Evolutionary conservation across 1,140 invertebrate species (phyloP).

Genomic region (Eriocheir sinensis): DNA sequence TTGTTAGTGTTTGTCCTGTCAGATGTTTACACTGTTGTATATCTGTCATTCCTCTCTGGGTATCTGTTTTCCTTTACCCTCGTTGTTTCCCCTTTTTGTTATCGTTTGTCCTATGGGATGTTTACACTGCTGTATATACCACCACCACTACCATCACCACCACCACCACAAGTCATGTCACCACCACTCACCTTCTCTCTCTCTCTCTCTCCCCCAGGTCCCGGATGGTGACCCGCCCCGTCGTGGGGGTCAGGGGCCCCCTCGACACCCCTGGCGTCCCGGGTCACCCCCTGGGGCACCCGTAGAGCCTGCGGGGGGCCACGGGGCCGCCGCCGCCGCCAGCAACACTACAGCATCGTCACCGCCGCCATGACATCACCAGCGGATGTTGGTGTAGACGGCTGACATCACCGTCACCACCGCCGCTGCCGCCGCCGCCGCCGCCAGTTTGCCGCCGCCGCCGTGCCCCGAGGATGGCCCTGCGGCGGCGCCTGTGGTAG

Average conservation of each 20-base stretch:
- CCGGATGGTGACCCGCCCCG: conserved; percentile 41
- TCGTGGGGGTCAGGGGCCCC: conserved; percentile 39
- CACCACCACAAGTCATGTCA: not conserved
- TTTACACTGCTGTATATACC: not conserved
- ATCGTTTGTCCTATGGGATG: too few relatives aligned
- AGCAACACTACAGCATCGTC: too few relatives aligned
- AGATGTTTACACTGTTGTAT: too few relatives aligned
- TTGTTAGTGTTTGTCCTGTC: too few relatives aligned
- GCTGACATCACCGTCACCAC: conserved; percentile 4
- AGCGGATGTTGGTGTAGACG: not conserved
- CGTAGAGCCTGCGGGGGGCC: not conserved
- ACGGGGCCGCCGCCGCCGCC: too few relatives aligned
- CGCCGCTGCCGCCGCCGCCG: too few relatives aligned
- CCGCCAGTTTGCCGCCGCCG: too few relatives aligned
- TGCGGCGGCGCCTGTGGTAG: too few relatives aligned
- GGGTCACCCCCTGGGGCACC: conserved; percentile 27
- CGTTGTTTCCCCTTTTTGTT: too few relatives aligned
- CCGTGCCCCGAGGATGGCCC: too few relatives aligned
- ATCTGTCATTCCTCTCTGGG: too few relatives aligned
- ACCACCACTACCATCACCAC: not conserved
- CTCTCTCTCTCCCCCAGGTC: not conserved
- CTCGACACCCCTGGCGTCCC: conserved; percentile 36
- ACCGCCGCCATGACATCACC: not conserved
- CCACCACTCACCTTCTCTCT: conserved; percentile 32
- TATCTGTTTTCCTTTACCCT: too few relatives aligned